Evolutionary conservation across 2,888 invertebrate genomes (phyloP).

Genomic region (Synergus umbraculus): DNA sequence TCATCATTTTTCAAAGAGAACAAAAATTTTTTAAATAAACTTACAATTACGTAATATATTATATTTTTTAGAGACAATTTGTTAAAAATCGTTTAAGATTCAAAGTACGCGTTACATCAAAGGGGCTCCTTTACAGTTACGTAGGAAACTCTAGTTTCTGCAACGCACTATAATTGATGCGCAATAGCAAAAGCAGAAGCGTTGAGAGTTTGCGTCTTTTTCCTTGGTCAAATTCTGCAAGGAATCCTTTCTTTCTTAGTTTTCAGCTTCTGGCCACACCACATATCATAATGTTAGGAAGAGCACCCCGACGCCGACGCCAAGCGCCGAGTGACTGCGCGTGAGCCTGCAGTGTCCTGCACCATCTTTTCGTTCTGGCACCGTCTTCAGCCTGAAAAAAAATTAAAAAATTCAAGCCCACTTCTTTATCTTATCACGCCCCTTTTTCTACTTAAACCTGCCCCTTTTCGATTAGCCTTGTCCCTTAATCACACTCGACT

Average conservation of each 20-base stretch:
- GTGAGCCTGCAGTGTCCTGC: constrained; percentile 92
- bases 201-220: constrained; percentile 5
- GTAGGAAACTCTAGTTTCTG: constrained; percentile 73
- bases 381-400: constrained; percentile 90
- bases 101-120: constrained; percentile 45
- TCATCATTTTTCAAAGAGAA: constrained; percentile 64
- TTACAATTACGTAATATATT: constrained; percentile 54
- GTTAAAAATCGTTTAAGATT: constrained; percentile 59
- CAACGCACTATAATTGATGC: constrained; percentile 68
- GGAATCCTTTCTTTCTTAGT: background rate
- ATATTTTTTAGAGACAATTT: constrained; percentile 55
- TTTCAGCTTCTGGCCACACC: constrained; percentile 78
- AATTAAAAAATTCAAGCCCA: background rate
- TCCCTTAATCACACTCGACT: too few species aligned
- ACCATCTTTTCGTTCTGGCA: constrained; percentile 92
- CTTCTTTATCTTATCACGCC: too few species aligned
- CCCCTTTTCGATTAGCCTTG: too few species aligned
- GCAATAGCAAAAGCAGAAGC: constrained; percentile 39
- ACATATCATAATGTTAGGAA: constrained; percentile 98
- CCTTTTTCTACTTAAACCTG: too few species aligned
- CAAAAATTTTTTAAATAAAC: constrained; percentile 55
- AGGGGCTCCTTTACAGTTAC: constrained; percentile 65
- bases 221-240: background rate
- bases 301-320: constrained; percentile 93
- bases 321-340: constrained; percentile 95